A percentile compares a stretch with the other conserved stretches of the same genome.
Evolutionary conservation across 2,113 vertebrate species (phyloP).

Genomic region (Paracanthobrama guichenoti): DNA sequence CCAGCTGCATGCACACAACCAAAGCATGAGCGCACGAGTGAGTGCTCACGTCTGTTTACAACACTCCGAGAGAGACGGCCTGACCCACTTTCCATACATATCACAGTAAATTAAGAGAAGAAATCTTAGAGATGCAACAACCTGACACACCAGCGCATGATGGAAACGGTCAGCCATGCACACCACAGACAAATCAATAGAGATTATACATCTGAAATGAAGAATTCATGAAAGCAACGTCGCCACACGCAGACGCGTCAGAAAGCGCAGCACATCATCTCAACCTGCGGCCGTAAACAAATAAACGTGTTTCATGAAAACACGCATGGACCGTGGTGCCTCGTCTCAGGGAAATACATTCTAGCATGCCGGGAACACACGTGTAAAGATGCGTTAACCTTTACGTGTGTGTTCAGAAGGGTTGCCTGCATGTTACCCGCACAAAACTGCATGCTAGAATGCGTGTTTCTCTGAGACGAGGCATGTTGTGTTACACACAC

Average conservation of each 20-base stretch:
- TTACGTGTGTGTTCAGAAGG: too few species aligned
- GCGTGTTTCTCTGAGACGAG: not conserved
- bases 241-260: not conserved
- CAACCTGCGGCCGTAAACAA: not conserved
- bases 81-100: slow-evolving; percentile 17
- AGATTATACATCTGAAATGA: not conserved
- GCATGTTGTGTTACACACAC: not conserved
- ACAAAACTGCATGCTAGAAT: not conserved
- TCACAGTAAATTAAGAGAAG: too few species aligned
- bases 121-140: too few species aligned
- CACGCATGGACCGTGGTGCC: not conserved
- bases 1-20: slow-evolving; percentile 74
- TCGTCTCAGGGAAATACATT: too few species aligned
- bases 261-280: not conserved
- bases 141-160: too few species aligned
- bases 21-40: not conserved
- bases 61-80: not conserved
- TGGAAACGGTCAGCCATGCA: too few species aligned
- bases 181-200: not conserved
- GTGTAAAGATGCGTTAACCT: too few species aligned
- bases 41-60: slow-evolving; percentile 4
- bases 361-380: too few species aligned
- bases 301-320: not conserved
- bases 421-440: not conserved
- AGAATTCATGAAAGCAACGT: not conserved